Percentiles rank a stretch among this genome's conserved stretches.
phyloP scores from a whole-genome alignment of 2,797 vertebrate genomes.

The Phataginus tricuspis region DNA sequence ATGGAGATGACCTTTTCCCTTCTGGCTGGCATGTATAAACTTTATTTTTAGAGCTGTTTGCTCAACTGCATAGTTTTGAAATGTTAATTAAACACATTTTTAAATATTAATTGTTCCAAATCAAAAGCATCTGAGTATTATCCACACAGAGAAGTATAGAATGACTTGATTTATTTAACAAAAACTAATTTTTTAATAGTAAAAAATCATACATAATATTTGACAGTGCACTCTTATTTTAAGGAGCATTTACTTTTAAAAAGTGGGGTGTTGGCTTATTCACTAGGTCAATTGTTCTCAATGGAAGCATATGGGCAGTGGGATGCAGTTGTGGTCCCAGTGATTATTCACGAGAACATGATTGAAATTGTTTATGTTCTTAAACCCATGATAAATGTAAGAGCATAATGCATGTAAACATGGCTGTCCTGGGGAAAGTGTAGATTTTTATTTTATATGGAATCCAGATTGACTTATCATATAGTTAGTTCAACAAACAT shows the following conservation, averaged over 20 bases:
- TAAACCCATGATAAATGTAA: background rate
- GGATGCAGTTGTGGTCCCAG: background rate
- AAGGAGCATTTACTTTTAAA: background rate
- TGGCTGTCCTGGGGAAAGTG: background rate
- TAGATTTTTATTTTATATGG: background rate
- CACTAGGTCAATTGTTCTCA: background rate
- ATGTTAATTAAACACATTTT: constrained; percentile 64
- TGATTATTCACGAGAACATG: background rate
- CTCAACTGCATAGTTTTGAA: constrained; percentile 78
- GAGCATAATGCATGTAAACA: background rate
- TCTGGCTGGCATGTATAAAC: constrained; percentile 59
- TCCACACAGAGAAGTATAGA: background rate
- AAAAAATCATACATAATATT: background rate
- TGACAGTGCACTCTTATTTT: background rate
- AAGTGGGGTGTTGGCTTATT: background rate
- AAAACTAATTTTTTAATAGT: background rate
- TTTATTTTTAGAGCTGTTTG: constrained; percentile 76
- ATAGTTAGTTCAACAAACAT: background rate
- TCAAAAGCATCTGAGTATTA: background rate
- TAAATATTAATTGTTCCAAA: background rate
- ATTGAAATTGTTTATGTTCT: constrained; percentile 5
- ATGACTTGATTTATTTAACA: constrained; percentile 1
- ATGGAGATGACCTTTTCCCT: constrained; percentile 80
- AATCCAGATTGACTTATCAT: background rate
- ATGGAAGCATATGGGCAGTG: background rate